Base-by-base conservation (phyloP, 2,888 invertebrate species). In the Diaprepes abbreviatus region DNA sequence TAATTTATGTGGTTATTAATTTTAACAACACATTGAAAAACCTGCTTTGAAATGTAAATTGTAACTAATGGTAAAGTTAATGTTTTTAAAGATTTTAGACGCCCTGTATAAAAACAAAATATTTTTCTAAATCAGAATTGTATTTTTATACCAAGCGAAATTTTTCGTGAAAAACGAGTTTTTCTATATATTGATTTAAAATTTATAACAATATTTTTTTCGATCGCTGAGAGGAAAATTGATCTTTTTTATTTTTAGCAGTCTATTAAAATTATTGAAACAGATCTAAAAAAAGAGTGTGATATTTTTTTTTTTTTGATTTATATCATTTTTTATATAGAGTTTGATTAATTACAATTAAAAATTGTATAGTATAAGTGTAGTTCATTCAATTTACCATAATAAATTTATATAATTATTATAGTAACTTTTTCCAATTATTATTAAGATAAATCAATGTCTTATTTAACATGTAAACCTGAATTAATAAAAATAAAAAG, bases 401-500 rank as follows among this genome's bases (percentile, higher is more conserved):
- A 28, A 28, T 50, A 43, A 17, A 12, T 43, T 43, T 19, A 50
- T 50, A 50, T 50, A 24, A 24, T 24, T 24, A 14, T 28, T 28
- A 50, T 28, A 50, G 28, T 50, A 28, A 28, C 48, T 50, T 50
- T 48, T 50, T 16, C 48, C 28, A 28, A 50, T 50, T 28, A 48
- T 48, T 9, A 50, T 10, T 24, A 43, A 21, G 6, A 33, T 28
- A 28, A 50, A 50, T 28, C 14, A 28, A 28, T 50, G 24, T 45
- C 48, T 50, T 50, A 50, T 28, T 50, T 28, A 28, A 10, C 35
- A n/a, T 35, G 35, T 35, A 50, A 28, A 28, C 14, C 7, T 14
- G 16, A 50, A 50, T 38, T 38, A 38, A 38, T 50, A 50, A 50
- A 43, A 50, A 50, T 50, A 28, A 28, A 45, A 50, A 50, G 48